Conservation (phyloP, 2,888 invertebrate genomes). For the Scrobipalpa atriplicella region DNA sequence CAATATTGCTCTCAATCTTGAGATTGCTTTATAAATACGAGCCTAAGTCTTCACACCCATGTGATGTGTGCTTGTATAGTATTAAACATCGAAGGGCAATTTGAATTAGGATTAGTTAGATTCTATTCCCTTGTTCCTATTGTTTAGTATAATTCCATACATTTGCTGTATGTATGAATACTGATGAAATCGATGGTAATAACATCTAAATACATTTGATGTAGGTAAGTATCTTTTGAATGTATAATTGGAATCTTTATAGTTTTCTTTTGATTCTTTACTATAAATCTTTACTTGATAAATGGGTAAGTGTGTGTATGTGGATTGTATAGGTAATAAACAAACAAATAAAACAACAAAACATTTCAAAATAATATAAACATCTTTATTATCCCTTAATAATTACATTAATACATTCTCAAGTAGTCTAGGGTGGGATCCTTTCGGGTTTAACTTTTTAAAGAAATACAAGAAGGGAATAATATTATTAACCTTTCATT, state of each 20-base stretch:
- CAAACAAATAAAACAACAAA: conserved; percentile 17
- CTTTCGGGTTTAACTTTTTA: conserved; percentile 51
- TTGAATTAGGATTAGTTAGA: neutral
- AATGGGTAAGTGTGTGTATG: too few relatives aligned
- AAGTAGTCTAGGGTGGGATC: conserved; percentile 70
- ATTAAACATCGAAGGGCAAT: neutral
- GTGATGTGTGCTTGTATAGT: neutral
- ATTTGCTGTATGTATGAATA: neutral
- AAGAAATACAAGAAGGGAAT: conserved; percentile 40
- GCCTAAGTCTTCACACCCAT: too few relatives aligned
- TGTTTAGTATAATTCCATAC: conserved; percentile 2
- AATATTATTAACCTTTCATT: conserved; percentile 44
- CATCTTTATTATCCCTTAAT: conserved; percentile 68
- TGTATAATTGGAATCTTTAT: neutral
- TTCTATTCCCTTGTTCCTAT: conserved; percentile 1
- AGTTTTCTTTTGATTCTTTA: neutral
- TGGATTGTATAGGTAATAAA: neutral
- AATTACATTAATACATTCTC: conserved; percentile 56
- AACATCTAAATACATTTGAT: neutral
- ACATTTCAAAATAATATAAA: conserved; percentile 45
- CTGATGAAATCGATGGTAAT: neutral
- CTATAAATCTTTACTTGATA: too few relatives aligned
- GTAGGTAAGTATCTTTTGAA: neutral
- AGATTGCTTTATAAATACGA: too few relatives aligned
- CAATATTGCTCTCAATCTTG: too few relatives aligned